These are phyloP conservation scores for Myotis planiceps DNA, from an alignment of 2,797 vertebrate species.

Conservation along the genomic window DNA sequence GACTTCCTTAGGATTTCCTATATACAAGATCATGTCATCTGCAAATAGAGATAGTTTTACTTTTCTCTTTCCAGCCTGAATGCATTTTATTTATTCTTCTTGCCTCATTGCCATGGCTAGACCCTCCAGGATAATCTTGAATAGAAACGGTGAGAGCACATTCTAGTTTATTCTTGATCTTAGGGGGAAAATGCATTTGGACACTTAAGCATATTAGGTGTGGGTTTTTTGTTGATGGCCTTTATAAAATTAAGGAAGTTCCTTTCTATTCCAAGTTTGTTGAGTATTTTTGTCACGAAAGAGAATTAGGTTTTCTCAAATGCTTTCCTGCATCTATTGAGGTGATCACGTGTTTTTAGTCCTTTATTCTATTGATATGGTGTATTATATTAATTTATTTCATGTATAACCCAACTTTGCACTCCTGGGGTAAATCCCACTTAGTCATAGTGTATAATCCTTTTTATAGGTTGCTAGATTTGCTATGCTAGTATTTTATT, in stretches of 20 bases:
- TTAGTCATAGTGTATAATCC: not conserved
- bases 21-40: not conserved
- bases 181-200: not conserved
- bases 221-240: not conserved
- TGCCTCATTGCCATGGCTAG: not conserved
- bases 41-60: not conserved
- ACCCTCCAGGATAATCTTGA: not conserved
- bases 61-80: not conserved
- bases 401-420: slow-evolving; percentile 21
- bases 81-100: not conserved
- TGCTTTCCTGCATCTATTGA: not conserved
- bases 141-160: not conserved
- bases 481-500: slow-evolving; percentile 32
- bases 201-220: not conserved
- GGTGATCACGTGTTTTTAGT: not conserved
- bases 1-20: not conserved
- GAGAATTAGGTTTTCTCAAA: not conserved
- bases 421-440: slow-evolving; percentile 26
- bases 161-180: not conserved
- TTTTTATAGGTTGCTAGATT: not conserved
- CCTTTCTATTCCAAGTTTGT: not conserved
- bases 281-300: not conserved
- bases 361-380: not conserved
- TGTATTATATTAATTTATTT: slow-evolving; percentile 23
- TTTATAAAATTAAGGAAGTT: not conserved